Evolutionary conservation across 2,113 vertebrate species (phyloP).

Genomic region (Petroica traversi): DNA sequence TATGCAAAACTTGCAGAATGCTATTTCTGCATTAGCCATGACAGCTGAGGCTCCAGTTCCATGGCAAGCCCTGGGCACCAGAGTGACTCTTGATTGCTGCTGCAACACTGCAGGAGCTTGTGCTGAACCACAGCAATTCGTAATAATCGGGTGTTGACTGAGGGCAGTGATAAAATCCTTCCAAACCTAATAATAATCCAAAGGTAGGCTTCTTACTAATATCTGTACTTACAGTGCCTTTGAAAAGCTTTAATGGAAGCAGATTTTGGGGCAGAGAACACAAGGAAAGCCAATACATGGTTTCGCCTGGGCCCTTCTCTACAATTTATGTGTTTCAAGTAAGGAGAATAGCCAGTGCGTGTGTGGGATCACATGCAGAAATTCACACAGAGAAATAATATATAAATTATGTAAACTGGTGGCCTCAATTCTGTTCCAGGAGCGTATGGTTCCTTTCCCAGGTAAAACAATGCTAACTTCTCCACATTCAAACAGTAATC

Average conservation of each 20-base stretch:
- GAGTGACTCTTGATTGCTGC: not conserved
- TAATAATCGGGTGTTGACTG: not conserved
- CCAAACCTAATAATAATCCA: not conserved
- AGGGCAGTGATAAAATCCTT: not conserved
- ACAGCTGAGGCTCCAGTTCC: not conserved
- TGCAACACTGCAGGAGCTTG: rapidly evolving
- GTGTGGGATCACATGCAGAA: not conserved
- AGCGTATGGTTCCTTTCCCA: rapidly evolving
- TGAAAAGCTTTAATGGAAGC: not conserved
- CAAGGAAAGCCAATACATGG: not conserved
- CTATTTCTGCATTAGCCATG: not conserved
- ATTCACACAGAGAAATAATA: not conserved
- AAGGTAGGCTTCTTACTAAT: not conserved
- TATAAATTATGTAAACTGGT: not conserved
- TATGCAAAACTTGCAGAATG: not conserved
- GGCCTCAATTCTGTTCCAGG: not conserved
- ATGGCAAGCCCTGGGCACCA: rapidly evolving
- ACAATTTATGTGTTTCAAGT: not conserved
- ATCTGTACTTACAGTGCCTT: not conserved
- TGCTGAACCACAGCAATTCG: not conserved
- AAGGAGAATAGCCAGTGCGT: not conserved
- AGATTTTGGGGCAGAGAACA: not conserved
- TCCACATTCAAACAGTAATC: not conserved
- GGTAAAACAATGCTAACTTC: not conserved
- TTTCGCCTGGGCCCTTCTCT: not conserved